phyloP scores from a whole-genome alignment of 2,113 vertebrate genomes.

The Pituophis catenifer region DNA sequence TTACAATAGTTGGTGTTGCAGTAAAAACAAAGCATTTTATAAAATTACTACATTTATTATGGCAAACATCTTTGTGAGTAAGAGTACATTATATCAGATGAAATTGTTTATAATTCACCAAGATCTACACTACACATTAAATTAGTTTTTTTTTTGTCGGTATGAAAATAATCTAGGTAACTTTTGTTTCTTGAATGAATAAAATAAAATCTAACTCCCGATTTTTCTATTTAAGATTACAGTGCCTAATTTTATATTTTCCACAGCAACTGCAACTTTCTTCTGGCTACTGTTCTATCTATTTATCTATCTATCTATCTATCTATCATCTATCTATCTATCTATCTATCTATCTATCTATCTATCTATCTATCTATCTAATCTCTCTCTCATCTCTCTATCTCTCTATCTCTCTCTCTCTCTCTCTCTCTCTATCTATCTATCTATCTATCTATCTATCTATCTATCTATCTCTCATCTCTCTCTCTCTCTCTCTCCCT shows the following conservation, averaged over 20 bases:
- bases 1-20: background rate
- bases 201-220: background rate
- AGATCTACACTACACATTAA: background rate
- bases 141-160: background rate
- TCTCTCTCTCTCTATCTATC: too few species aligned
- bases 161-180: background rate
- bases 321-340: rapidly evolving
- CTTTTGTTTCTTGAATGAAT: background rate
- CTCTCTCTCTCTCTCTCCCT: too few species aligned
- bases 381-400: too few species aligned
- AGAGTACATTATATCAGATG: background rate
- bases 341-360: too few species aligned
- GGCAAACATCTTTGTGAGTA: background rate
- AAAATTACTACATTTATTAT: background rate
- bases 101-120: background rate
- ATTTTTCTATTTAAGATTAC: background rate
- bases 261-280: background rate
- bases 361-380: too few species aligned
- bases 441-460: too few species aligned
- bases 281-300: background rate
- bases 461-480: too few species aligned
- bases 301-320: too few species aligned
- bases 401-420: too few species aligned
- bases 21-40: background rate
- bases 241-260: background rate